Base-by-base conservation (phyloP, 2,888 invertebrate species). In the Allophyes oxyacanthae region DNA sequence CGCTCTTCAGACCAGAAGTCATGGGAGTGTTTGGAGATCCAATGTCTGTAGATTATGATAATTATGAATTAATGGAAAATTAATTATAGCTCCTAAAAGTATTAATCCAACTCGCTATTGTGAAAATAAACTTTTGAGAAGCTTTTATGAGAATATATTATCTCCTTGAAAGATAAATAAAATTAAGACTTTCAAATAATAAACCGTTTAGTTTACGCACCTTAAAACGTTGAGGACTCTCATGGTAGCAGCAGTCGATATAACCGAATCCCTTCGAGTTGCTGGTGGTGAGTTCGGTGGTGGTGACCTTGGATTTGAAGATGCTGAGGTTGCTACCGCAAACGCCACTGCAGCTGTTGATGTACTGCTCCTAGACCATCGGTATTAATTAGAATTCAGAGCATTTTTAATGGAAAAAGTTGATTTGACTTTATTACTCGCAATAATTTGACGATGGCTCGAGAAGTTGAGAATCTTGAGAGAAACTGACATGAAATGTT, bases 191-290 rank as follows among this genome's bases (percentile, higher is more conserved):
- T n/a, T n/a, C n/a, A n/a, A n/a, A n/a, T n/a, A n/a, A n/a, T n/a
- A n/a, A n/a, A n/a, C n/a, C n/a, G n/a, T n/a, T 20, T 4, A 20
- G 20, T 20, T 20, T 20, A 46, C 51, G 63, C 38, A 95, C 95
- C 95, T 95, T 42, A 98, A 93, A 1, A 98, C 98, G 85, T 98
- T 98, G 0, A 98, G 94, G 0, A 98, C 98, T 61, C 98, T 91
- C 98, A 98, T 98, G 0, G 98, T 98, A 52, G 98, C 98, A n/a
- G 98, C 98, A 5, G 98, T 98, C 38, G 97, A 98, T 85, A 98
- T 97, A 38, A 97, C 96, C 7, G 96, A 97, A 79, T 97, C 97
- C 65, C 92, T 78, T 54, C 92, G 79, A 0, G 87, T 82, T 6
- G 92, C 92, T 32, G 95, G 94, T 32, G 96, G 93, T 0, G 93